Base-by-base conservation (phyloP, 2,113 vertebrate species). In the Australoheros scitulus region DNA sequence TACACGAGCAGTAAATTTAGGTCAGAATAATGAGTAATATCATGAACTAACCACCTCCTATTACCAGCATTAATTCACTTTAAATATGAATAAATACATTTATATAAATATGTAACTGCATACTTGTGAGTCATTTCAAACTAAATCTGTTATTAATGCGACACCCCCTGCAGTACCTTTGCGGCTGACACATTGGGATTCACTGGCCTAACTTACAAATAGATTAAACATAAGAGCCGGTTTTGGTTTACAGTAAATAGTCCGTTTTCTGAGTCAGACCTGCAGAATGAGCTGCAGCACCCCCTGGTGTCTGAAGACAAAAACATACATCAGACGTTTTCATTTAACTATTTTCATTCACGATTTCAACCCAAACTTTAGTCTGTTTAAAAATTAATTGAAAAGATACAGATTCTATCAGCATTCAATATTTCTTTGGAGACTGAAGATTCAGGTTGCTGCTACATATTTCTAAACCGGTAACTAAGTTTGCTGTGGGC, bases 261-360 rank as follows among this genome's bases (percentile, higher is more conserved):
- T 32, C 38, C 13, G 8, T 63, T 58, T 59, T 56, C 7, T n/a
- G 36, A 77, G 13, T 22, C 55, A 58, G 4, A 72, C 10, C n/a
- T 20, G 11, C 17, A 1, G 9, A 20, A 6, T 68, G 52, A 65
- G 17, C 68, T 76, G 50, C 76, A 88, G 79, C 84, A 2, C 77
- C 83, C 34, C 29, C 83, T 11, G 18, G 75, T 83, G 90, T 80
- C 34, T 24, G n/a, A 76, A 75, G 8, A 41, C 6, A 52, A 70
- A 72, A 81, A 3, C 5, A 55, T 11, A 13, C 3, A 1, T 9
- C 24, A 72, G 47, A 14, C 10, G 18, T 1, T 72, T 52, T 3
- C 6, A 8, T 8, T 26, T 24, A 22, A 57, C 26, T 26, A 26
- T 26, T 26, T 26, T 26, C 26, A 26, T 11, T 24, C 55, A 22